Evolutionary conservation across 2,888 invertebrate species (phyloP), one percentile per base, ranked within the genome.

Genomic region (Agrilus cyanescens): DNA sequence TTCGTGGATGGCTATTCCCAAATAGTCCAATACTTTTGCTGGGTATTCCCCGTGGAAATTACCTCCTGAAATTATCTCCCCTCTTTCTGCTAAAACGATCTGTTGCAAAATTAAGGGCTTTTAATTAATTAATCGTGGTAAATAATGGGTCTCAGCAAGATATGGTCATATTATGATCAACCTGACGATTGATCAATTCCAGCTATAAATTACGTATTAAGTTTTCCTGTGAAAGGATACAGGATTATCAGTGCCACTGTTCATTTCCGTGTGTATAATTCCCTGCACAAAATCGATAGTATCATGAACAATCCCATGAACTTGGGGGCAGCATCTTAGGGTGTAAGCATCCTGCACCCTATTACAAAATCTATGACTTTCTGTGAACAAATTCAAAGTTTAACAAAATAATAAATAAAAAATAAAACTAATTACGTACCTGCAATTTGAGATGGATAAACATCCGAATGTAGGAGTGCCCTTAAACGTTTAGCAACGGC

Each of bases 11-110:
- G 68, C 80, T 41, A 80, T 79, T 1, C 78, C 77, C 46, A 81
- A 62, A 55, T 75, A 80, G 56, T 80, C 80, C 39, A 76, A 60
- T 3, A 70, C 76, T 63, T 80, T 80, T 8, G 79, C 79, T 4
- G 79, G 79, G 56, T 80, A 80, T 62, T 80, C 80, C 5, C 80
- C 80, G 53, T 80, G 80, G 59, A 80, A 80, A 59, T 80, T 81
- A 36, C 80, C 80, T 4, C 75, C 78, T 5, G 78, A 78, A 44
- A 81, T 73, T 36, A 79, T 76, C 58, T 79, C 77, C 30, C 70
- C 72, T 35, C 71, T 57, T 39, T 73, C 72, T 6, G 71, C 64
- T 57, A 75, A 71, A 10, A 75, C 72, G 45, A 75, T 61, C 68
- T 69, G 53, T 48, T 40, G 12, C 34, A n/a, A 12, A 29, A 37